Base-by-base conservation (phyloP, 2,113 vertebrate genomes). In the Cynocephalus volans region DNA sequence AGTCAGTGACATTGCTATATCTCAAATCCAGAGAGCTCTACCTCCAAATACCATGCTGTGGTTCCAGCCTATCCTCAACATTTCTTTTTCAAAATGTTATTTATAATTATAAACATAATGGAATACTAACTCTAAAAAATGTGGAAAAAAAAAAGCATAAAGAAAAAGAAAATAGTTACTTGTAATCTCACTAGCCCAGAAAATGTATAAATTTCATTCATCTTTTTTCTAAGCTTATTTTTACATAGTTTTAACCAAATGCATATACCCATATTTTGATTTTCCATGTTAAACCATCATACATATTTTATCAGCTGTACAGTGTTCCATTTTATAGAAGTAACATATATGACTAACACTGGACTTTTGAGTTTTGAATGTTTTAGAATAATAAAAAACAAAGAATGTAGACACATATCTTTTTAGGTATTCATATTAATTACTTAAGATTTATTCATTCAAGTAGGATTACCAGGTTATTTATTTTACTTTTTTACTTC, bases 271-370 rank as follows among this genome's bases (percentile, higher is more conserved):
- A 8, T 45, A 60, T 60, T 83, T 65, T 70, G 26, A 5, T 85
- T 97, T 97, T 93, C 31, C 45, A n/a, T 58, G 9, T 90, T 84
- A 90, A 87, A 52, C 23, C 26, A 24, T 45, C 9, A n/a, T 45
- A 24, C 84, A 75, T 58, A 91, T 93, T 84, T 95, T 65, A 72
- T 70, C 23, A 45, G 21, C 3, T 72, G 0, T n/a, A 76, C 60
- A 21, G 58, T 87, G 33, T 62, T 69, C 31, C 14, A 76, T 14
- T 64, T 96, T 79, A 70, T 56, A 19, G 45, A 45, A 23, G 5
- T 33, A 69, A 1, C 7, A 48, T 24, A 3, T 82, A 70, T 64
- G 87, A 83, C 33, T 70, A 45, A 58, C 23, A 73, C 11, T 81
- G 36, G 23, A 26, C 13, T 88, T 75, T 48, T 7, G 17, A 23